These are phyloP conservation scores for Schlechtendalia chinensis DNA, from an alignment of 1,140 invertebrate species.

Conservation along the genomic window DNA sequence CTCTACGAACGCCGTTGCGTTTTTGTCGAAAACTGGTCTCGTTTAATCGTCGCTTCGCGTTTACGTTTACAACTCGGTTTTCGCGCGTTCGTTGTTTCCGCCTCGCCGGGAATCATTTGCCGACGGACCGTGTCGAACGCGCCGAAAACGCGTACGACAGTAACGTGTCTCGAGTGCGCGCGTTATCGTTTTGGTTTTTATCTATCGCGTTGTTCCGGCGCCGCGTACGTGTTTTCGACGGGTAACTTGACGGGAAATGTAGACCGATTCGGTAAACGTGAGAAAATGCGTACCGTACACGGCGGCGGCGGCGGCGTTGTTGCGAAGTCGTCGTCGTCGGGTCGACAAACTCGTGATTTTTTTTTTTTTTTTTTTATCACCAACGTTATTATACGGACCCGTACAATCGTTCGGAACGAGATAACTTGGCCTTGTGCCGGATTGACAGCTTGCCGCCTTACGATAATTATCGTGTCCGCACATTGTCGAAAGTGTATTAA, in stretches of 20 bases:
- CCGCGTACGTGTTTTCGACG: too few relatives aligned
- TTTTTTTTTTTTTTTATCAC: constrained; percentile 24
- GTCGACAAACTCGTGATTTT: constrained; percentile 31
- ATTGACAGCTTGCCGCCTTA: constrained; percentile 33
- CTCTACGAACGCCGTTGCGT: too few relatives aligned
- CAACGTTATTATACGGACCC: constrained; percentile 6
- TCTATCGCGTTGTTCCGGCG: too few relatives aligned
- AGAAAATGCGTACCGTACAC: background rate
- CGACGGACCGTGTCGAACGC: too few relatives aligned
- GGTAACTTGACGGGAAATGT: constrained; percentile 5
- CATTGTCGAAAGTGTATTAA: constrained; percentile 48
- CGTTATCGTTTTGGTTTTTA: too few relatives aligned
- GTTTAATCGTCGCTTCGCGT: too few relatives aligned
- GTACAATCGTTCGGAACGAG: constrained; percentile 9
- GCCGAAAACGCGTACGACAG: too few relatives aligned
- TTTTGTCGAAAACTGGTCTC: constrained; percentile 23
- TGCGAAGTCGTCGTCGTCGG: constrained; percentile 23
- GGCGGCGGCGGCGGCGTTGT: background rate
- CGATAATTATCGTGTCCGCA: constrained; percentile 46
- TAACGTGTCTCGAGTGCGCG: too few relatives aligned
- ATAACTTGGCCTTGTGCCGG: constrained; percentile 39
- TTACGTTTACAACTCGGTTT: too few relatives aligned
- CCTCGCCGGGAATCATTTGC: too few relatives aligned
- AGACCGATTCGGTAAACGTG: constrained; percentile 13
- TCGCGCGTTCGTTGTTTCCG: too few relatives aligned